Percentiles rank a stretch among this genome's conserved stretches.
Evolutionary conservation across 2,888 invertebrate genomes (phyloP).

Genomic region (Caenorhabditis angaria): DNA sequence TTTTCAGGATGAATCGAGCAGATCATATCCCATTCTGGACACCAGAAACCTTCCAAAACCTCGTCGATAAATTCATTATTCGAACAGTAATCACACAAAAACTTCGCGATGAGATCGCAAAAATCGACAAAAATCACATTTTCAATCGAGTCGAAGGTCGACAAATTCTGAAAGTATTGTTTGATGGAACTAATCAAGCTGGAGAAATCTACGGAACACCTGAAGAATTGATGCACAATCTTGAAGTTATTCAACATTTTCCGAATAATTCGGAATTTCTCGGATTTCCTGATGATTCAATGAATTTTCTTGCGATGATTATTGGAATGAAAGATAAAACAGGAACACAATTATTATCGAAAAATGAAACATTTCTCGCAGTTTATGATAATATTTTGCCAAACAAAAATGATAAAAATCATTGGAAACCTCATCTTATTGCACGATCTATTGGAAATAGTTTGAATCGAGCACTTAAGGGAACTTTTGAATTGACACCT

Average conservation of each 20-base stretch:
- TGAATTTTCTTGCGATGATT: background rate
- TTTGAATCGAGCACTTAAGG: background rate
- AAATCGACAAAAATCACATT: background rate
- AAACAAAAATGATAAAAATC: background rate
- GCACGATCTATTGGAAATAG: background rate
- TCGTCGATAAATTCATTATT: too few relatives aligned
- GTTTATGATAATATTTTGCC: background rate
- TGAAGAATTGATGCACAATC: background rate
- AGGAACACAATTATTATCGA: background rate
- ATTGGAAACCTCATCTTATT: background rate
- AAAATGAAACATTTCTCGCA: background rate
- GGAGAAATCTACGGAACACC: background rate
- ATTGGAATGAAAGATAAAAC: background rate
- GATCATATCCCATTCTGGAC: too few relatives aligned
- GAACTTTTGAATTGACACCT: background rate
- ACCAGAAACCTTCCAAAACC: too few relatives aligned
- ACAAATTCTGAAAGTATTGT: background rate
- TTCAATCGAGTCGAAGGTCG: background rate
- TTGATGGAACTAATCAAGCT: background rate
- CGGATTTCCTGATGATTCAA: background rate
- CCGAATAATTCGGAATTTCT: background rate
- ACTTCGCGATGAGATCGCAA: background rate
- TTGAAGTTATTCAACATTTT: background rate
- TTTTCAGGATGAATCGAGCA: too few relatives aligned
- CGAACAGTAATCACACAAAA: background rate